These are phyloP conservation scores for Mionectes macconnelli DNA, from an alignment of 2,113 vertebrate species.

Conservation along the genomic window DNA sequence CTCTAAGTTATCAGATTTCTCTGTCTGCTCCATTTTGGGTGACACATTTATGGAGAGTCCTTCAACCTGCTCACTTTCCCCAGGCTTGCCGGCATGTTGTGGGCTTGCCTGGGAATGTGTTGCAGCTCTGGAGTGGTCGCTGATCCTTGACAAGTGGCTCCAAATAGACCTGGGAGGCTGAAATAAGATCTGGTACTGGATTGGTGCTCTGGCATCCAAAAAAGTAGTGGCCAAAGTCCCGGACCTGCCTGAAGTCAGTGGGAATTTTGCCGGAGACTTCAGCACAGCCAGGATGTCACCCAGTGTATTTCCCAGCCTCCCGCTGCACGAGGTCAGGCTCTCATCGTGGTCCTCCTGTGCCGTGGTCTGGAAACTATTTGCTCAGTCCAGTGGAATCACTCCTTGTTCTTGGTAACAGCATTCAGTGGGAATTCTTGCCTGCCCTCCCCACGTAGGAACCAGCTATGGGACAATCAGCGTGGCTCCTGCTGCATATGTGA, in stretches of 20 bases:
- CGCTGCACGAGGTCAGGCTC: not conserved
- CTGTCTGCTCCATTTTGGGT: not conserved
- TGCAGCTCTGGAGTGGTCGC: not conserved
- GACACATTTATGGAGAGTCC: not conserved
- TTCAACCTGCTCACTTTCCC: not conserved
- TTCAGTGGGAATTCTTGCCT: not conserved
- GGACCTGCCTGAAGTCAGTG: not conserved
- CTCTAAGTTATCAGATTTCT: not conserved
- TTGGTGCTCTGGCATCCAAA: not conserved
- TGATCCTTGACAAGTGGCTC: not conserved
- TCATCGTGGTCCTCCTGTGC: accelerated
- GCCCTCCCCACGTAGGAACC: not conserved
- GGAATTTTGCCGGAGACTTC: not conserved
- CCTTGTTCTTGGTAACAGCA: not conserved
- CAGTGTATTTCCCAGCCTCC: not conserved
- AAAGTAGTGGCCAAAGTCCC: not conserved
- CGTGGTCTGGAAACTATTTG: not conserved
- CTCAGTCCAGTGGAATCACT: not conserved
- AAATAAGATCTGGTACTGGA: not conserved
- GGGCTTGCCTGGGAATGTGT: not conserved
- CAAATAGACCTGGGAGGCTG: not conserved
- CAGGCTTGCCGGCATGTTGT: accelerated
- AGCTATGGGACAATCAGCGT: accelerated
- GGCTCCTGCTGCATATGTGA: accelerated
- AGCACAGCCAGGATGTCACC: not conserved